Percentiles rank a stretch among this genome's conserved stretches.
These are phyloP conservation scores for Theropithecus gelada DNA, from an alignment of 2,113 vertebrate genomes.

Conservation along the genomic window DNA sequence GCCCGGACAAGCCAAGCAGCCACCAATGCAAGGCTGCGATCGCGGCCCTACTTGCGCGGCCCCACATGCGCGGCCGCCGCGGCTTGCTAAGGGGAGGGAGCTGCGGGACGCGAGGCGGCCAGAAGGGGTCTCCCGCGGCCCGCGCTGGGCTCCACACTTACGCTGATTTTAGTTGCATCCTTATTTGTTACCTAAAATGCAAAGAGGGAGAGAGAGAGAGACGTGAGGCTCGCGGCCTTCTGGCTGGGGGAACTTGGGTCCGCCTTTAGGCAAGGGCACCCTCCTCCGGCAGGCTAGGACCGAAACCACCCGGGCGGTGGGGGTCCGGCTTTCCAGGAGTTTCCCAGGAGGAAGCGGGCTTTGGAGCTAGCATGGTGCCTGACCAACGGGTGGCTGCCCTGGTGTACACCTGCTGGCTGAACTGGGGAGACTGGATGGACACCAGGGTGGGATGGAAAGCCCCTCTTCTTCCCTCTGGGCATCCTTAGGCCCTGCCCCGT, in stretches of 20 bases:
- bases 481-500: not conserved
- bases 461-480: no score
- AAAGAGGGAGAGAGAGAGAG: constrained; percentile 56
- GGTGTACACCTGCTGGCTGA: not conserved
- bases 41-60: not conserved
- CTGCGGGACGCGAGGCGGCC: constrained; percentile 49
- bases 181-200: constrained; percentile 89
- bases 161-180: constrained; percentile 97
- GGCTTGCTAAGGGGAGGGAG: constrained; percentile 35
- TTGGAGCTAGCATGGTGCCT: not conserved
- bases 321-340: not conserved
- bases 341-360: not conserved
- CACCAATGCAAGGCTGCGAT: not conserved
- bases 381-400: not conserved
- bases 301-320: not conserved
- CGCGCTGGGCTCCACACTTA: constrained; percentile 86
- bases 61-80: fast-evolving
- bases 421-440: not conserved
- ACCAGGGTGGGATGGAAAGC: not conserved
- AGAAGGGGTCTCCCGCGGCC: constrained; percentile 71
- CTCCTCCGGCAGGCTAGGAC: not conserved
- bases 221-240: constrained; percentile 62
- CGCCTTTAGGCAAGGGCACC: not conserved
- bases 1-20: not conserved
- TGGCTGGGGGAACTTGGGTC: not conserved